Evolutionary conservation across 2,113 vertebrate species (phyloP).

Genomic region (Gracilinanus agilis): DNA sequence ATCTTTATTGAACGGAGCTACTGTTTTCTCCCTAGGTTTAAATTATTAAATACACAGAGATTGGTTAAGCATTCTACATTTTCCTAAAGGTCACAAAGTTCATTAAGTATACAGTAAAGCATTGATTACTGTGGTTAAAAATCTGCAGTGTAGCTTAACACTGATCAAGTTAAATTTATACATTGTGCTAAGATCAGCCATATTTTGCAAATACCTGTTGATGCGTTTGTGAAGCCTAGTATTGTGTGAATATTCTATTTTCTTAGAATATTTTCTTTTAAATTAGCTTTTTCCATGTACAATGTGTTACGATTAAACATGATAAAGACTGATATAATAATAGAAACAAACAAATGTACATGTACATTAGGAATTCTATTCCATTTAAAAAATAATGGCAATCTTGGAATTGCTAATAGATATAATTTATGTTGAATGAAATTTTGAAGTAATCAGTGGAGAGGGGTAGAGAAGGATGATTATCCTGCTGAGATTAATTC

Average conservation of each 20-base stretch:
- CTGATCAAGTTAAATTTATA: constrained; percentile 30
- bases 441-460: constrained; percentile 79
- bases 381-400: constrained; percentile 76
- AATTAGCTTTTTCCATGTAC: constrained; percentile 78
- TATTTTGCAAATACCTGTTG: constrained; percentile 70
- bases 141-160: constrained; percentile 51
- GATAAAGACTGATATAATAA: too few relatives aligned
- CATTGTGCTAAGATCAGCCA: constrained; percentile 16
- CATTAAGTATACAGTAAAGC: constrained; percentile 85
- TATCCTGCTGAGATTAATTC: constrained; percentile 81
- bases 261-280: constrained; percentile 67
- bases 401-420: constrained; percentile 81
- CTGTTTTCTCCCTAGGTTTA: constrained; percentile 85
- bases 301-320: too few relatives aligned
- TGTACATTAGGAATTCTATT: constrained; percentile 70
- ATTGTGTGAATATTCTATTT: constrained; percentile 40
- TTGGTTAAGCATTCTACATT: constrained; percentile 86
- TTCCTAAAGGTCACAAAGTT: constrained; percentile 90
- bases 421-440: constrained; percentile 80
- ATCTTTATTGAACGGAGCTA: constrained; percentile 82
- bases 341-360: too few relatives aligned
- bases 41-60: constrained; percentile 91
- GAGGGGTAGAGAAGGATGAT: constrained; percentile 68
- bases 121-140: constrained; percentile 84
- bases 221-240: constrained; percentile 1